phyloP scores from a whole-genome alignment of 2,113 vertebrate genomes.

The Probosciger aterrimus region DNA sequence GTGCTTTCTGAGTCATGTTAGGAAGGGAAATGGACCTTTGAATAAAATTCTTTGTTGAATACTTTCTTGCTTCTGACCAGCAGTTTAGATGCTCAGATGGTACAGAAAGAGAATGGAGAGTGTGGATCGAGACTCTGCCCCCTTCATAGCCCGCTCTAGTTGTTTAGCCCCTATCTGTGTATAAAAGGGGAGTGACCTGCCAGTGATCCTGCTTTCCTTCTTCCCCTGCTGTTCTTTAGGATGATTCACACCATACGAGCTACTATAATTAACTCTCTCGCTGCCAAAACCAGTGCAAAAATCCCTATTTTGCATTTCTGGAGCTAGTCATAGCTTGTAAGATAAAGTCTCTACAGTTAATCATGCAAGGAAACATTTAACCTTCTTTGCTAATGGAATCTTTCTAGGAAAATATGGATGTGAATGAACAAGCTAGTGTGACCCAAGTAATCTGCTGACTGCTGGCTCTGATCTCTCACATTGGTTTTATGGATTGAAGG shows the following conservation, averaged over 20 bases:
- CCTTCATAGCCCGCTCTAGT: background rate
- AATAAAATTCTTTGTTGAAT: background rate
- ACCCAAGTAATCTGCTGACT: background rate
- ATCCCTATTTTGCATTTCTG: background rate
- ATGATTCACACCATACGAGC: background rate
- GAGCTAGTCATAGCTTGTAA: background rate
- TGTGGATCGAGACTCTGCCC: background rate
- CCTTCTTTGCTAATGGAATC: background rate
- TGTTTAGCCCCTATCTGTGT: background rate
- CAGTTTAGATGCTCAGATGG: background rate
- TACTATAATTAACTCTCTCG: background rate
- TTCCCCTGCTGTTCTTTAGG: background rate
- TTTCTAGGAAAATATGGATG: background rate
- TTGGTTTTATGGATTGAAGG: background rate
- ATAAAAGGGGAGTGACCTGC: background rate
- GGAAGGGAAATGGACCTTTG: background rate
- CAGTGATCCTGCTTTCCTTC: background rate
- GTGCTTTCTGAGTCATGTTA: background rate
- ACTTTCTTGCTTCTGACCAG: background rate
- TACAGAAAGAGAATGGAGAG: background rate
- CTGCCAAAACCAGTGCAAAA: background rate
- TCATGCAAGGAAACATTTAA: background rate
- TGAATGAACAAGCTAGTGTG: background rate
- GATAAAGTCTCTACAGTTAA: background rate
- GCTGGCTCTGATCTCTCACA: background rate